These are phyloP conservation scores for Acronicta alni DNA, from an alignment of 2,888 invertebrate species.

Conservation along the genomic window DNA sequence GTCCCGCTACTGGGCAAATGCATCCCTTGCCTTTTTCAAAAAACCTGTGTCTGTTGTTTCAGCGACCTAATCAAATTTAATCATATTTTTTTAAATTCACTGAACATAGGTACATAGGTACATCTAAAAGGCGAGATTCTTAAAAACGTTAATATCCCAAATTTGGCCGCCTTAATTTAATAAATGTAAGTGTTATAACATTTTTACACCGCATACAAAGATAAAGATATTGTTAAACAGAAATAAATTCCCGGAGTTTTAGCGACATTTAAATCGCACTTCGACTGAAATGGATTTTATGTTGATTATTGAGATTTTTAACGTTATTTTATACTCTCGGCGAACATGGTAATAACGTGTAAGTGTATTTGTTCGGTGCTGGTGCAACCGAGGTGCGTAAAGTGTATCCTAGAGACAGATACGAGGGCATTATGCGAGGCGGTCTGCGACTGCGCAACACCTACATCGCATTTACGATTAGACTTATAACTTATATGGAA, in stretches of 20 bases:
- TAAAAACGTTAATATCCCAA: slow-evolving; percentile 26
- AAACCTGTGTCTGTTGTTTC: too few species aligned
- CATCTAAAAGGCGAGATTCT: too few species aligned
- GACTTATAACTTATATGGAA: slow-evolving; percentile 19
- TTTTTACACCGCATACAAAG: slow-evolving; percentile 16
- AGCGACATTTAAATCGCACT: slow-evolving; percentile 36
- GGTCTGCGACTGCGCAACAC: slow-evolving; percentile 2
- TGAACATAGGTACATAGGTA: too few species aligned
- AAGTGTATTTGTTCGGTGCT: slow-evolving; percentile 57
- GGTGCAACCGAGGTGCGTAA: slow-evolving; percentile 64
- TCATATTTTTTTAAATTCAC: too few species aligned
- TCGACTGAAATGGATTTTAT: slow-evolving; percentile 27
- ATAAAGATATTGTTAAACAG: slow-evolving; percentile 33
- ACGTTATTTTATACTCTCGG: slow-evolving; percentile 47
- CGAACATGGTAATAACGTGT: slow-evolving; percentile 48
- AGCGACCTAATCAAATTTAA: too few species aligned
- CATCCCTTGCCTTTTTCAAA: too few species aligned
- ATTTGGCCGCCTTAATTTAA: slow-evolving; percentile 30
- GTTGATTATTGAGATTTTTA: slow-evolving; percentile 46
- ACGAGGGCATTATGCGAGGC: slow-evolving; percentile 57
- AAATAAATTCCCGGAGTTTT: slow-evolving; percentile 25
- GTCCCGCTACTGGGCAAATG: too few species aligned
- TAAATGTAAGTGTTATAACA: slow-evolving; percentile 1
- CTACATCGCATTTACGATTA: slow-evolving; percentile 30
- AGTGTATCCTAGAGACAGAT: slow-evolving; percentile 66